A percentile compares a stretch with the other conserved stretches of the same genome.
Conservation (phyloP, 2,113 vertebrate genomes). For the Galemys pyrenaicus region DNA sequence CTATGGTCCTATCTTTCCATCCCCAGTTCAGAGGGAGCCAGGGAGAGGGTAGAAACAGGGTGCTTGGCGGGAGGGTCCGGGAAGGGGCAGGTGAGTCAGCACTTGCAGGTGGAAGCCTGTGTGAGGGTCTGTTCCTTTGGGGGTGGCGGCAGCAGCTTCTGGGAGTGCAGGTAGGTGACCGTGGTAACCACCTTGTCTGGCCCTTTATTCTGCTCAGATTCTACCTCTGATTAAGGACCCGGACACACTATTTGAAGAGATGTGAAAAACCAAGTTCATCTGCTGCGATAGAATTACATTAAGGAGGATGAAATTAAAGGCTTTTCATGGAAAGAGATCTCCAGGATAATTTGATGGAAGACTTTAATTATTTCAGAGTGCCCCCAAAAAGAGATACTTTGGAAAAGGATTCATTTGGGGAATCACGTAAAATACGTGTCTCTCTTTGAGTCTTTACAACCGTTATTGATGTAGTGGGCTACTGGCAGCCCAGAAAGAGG, state of each 20-base stretch:
- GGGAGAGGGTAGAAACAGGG: neutral
- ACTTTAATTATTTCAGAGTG: conserved; percentile 87
- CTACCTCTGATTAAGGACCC: conserved; percentile 78
- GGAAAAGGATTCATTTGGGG: conserved; percentile 76
- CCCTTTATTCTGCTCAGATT: neutral
- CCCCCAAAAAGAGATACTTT: conserved; percentile 79
- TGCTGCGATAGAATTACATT: conserved; percentile 81
- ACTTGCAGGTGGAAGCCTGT: neutral
- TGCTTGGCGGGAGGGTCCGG: neutral
- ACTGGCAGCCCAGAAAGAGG: conserved; percentile 60
- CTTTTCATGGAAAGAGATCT: conserved; percentile 83
- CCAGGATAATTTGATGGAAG: conserved; percentile 86
- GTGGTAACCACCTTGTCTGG: fast-evolving
- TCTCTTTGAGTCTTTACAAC: conserved; percentile 65
- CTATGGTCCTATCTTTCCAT: neutral
- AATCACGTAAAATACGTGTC: conserved; percentile 76
- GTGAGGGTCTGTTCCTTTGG: fast-evolving
- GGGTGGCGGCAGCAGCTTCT: fast-evolving
- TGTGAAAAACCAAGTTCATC: conserved; percentile 76
- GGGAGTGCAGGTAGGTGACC: neutral
- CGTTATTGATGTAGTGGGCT: conserved; percentile 65
- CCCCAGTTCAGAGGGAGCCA: neutral
- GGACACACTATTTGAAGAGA: conserved; percentile 76
- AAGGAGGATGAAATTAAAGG: conserved; percentile 85
- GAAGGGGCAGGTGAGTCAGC: conserved; percentile 41